Evolutionary conservation across 2,888 invertebrate species (phyloP).

Genomic region (Parelbella ahira): DNA sequence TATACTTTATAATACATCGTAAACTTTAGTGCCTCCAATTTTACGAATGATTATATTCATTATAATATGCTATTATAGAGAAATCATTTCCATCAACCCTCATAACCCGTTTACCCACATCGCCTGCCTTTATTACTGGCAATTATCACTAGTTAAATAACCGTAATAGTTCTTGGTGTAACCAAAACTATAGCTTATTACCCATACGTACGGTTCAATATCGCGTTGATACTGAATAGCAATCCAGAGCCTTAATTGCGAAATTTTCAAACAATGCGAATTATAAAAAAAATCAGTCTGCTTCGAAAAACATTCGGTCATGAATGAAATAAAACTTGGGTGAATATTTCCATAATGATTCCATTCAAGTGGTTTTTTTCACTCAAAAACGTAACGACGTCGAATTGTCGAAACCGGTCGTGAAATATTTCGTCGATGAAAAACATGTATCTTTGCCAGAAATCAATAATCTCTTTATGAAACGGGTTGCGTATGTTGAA

Average conservation of each 20-base stretch:
- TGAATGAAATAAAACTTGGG: constrained; percentile 16
- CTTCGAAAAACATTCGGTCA: constrained; percentile 12
- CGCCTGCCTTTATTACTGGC: constrained; percentile 9
- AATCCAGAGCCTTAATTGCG: constrained; percentile 22
- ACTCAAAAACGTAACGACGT: background rate
- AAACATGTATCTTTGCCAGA: constrained; percentile 6
- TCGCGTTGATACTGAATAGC: no score
- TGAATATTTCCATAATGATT: constrained; percentile 10
- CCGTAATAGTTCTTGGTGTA: background rate
- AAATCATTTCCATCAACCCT: background rate
- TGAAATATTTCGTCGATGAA: constrained; percentile 1
- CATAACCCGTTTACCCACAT: constrained; percentile 19
- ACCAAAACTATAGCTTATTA: no score
- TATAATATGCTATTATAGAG: no score
- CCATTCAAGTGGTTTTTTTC: constrained; percentile 8
- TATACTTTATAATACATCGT: no score
- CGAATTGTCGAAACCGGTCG: background rate
- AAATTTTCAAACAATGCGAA: constrained; percentile 22
- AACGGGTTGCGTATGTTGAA: constrained; percentile 13
- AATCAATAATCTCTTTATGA: constrained; percentile 17
- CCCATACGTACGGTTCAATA: no score
- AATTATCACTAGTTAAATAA: constrained; percentile 13
- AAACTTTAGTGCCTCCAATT: no score
- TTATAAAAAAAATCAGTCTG: constrained; percentile 12
- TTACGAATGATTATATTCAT: no score